Evolutionary conservation across 2,888 invertebrate genomes (phyloP).

Genomic region (Trichogramma dendrolimi): DNA sequence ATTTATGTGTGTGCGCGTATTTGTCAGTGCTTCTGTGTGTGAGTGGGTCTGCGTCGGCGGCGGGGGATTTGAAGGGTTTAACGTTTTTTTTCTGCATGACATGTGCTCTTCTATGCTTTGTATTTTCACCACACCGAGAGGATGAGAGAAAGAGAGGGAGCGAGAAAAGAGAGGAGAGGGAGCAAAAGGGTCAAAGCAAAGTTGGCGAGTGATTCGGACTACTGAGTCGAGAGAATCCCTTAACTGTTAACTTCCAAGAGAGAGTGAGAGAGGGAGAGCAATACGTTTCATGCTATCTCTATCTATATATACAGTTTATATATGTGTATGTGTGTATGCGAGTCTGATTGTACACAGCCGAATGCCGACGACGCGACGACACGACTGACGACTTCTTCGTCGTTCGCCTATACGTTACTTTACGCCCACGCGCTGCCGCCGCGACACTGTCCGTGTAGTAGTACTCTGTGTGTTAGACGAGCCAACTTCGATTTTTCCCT

Average conservation of each 20-base stretch:
- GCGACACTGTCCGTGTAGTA: no score
- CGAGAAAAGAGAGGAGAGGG: not conserved
- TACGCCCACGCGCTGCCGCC: not conserved
- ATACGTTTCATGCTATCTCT: no score
- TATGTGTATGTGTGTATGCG: not conserved
- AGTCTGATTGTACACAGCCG: not conserved
- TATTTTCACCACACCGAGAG: constrained; percentile 2
- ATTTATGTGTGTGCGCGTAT: constrained; percentile 9
- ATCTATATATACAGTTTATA: not conserved
- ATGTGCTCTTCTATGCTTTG: not conserved
- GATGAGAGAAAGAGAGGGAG: not conserved
- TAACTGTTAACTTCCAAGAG: constrained; percentile 3
- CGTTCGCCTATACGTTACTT: constrained; percentile 4
- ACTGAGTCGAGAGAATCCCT: not conserved
- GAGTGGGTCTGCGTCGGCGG: no score
- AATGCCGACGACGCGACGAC: no score
- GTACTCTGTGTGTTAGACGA: no score
- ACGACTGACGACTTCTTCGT: not conserved
- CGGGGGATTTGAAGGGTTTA: no score
- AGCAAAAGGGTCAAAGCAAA: constrained; percentile 9
- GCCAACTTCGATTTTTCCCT: no score
- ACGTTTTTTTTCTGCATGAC: no score
- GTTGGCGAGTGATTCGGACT: constrained; percentile 13
- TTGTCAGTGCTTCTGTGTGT: no score
- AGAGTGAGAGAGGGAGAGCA: no score